A percentile compares a stretch with the other conserved stretches of the same genome.
phyloP scores from a whole-genome alignment of 1,140 invertebrate species.

The Cyclina sinensis region DNA sequence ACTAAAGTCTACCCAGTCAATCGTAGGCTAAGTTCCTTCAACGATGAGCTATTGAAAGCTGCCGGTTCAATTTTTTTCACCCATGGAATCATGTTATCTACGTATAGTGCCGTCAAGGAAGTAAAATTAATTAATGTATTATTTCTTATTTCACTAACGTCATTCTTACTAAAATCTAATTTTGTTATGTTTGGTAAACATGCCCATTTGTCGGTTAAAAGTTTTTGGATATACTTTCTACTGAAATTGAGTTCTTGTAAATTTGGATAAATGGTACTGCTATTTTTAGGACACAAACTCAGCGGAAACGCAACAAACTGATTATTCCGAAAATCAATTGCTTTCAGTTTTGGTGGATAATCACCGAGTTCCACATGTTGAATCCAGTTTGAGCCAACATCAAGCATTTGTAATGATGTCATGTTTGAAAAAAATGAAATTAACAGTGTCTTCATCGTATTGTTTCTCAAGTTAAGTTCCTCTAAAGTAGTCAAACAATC shows the following conservation, averaged over 20 bases:
- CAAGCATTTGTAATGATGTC: not conserved
- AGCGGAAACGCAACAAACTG: not conserved
- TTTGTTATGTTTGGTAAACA: not conserved
- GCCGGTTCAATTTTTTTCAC: not conserved
- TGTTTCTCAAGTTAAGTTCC: not conserved
- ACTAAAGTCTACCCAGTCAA: slow-evolving; percentile 7
- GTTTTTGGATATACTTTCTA: slow-evolving; percentile 4
- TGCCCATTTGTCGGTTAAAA: not conserved
- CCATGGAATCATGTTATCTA: slow-evolving; percentile 1
- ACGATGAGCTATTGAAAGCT: not conserved
- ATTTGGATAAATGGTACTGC: not conserved
- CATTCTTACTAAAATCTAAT: slow-evolving; percentile 23
- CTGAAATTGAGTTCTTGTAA: not conserved
- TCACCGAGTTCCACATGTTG: not conserved
- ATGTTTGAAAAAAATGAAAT: not conserved
- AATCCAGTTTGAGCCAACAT: not conserved
- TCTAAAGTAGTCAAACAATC: not conserved
- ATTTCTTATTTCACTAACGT: not conserved
- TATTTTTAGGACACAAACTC: not conserved
- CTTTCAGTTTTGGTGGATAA: not conserved
- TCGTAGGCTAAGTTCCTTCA: not conserved
- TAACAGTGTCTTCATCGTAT: not conserved
- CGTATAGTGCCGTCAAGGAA: not conserved
- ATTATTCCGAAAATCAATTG: not conserved
- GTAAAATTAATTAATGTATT: not conserved